These are phyloP conservation scores for Palythoa heliodiscus DNA, from an alignment of 92 coral and sea anemone genomes.

Conservation along the genomic window DNA sequence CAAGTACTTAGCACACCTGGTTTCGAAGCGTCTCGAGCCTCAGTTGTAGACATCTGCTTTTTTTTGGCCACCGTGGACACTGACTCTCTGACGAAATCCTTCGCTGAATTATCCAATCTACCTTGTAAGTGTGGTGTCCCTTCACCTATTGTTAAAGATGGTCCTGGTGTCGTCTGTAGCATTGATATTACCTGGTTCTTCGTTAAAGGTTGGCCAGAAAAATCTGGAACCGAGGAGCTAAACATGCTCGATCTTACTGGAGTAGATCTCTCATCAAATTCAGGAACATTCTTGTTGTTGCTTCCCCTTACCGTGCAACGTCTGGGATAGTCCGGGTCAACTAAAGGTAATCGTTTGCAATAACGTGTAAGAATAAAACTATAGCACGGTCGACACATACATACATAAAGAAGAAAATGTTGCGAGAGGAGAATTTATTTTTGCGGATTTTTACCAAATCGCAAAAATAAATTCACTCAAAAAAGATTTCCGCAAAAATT, in stretches of 20 bases:
- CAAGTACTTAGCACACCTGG: not conserved
- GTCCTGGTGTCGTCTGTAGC: constrained; percentile 43
- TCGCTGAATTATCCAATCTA: not conserved
- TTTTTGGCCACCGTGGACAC: not conserved
- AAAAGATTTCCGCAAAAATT: too few species aligned
- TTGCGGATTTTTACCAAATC: too few species aligned
- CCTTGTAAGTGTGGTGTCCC: not conserved
- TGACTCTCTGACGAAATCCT: not conserved
- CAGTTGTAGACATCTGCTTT: not conserved
- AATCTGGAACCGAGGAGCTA: constrained; percentile 6
- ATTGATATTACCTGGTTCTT: constrained; percentile 31
- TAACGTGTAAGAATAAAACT: too few species aligned
- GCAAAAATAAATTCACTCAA: too few species aligned
- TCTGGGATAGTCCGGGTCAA: not conserved
- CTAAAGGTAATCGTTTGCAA: not conserved
- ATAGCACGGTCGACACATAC: too few species aligned
- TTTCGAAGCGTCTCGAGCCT: not conserved
- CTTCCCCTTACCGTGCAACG: not conserved
- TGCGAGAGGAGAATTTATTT: too few species aligned
- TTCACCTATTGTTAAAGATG: not conserved
- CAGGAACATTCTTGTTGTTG: not conserved
- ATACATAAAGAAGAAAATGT: too few species aligned
- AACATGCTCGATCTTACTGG: not conserved
- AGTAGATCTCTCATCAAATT: not conserved
- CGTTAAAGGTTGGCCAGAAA: constrained; percentile 31